Conservation (phyloP, 2,113 vertebrate species). For the Oreotragus oreotragus region DNA sequence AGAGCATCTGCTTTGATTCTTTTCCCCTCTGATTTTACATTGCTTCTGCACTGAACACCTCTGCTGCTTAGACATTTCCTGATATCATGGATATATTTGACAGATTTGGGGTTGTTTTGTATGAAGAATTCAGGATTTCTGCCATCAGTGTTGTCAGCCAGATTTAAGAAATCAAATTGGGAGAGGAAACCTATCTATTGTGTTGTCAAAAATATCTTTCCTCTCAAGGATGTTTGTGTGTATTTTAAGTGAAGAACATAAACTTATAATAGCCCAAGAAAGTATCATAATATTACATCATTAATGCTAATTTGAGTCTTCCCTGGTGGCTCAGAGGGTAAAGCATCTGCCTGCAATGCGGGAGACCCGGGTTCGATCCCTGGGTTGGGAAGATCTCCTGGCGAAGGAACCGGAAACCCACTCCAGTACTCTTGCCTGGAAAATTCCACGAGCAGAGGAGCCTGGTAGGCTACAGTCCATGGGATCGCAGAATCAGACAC, state of each 20-base stretch:
- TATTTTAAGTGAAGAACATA: not conserved
- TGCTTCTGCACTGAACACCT: not conserved
- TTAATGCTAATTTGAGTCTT: not conserved
- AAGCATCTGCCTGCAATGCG: too few species aligned
- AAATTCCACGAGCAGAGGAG: too few species aligned
- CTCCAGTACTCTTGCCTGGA: too few species aligned
- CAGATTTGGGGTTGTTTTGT: not conserved
- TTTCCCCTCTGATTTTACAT: not conserved
- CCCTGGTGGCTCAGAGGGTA: too few species aligned
- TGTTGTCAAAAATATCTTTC: not conserved
- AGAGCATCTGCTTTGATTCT: not conserved
- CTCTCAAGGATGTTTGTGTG: not conserved
- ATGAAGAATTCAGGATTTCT: not conserved
- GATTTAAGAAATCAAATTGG: not conserved
- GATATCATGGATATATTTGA: not conserved
- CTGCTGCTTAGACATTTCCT: not conserved
- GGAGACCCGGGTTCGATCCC: too few species aligned
- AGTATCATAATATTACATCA: not conserved
- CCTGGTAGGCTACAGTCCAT: too few species aligned
- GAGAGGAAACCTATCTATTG: not conserved
- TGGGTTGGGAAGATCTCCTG: too few species aligned
- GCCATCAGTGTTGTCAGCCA: not conserved
- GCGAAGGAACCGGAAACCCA: too few species aligned
- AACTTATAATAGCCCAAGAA: not conserved
- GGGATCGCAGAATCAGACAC: too few species aligned